These are phyloP conservation scores for Coregonus sp. DNA, from an alignment of 2,797 vertebrate species.

Conservation along the genomic window DNA sequence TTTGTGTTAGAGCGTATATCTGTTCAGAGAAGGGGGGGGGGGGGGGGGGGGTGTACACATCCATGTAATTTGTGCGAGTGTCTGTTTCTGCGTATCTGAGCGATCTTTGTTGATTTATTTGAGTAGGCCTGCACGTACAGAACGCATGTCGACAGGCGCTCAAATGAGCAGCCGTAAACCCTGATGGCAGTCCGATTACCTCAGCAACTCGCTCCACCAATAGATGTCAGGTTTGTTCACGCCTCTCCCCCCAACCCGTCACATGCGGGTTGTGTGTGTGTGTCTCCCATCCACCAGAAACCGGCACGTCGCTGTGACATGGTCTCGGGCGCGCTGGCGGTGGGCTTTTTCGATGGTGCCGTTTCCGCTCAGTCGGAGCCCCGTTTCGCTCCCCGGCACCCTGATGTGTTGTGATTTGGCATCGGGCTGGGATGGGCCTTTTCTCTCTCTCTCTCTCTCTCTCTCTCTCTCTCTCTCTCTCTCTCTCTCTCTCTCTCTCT, in stretches of 20 bases:
- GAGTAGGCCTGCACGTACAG: not conserved
- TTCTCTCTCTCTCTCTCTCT: not conserved
- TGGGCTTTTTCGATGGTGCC: not conserved
- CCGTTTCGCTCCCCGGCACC: not conserved
- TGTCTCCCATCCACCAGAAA: not conserved
- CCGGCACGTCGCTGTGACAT: not conserved
- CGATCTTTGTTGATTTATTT: conserved; percentile 3
- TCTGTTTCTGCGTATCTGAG: conserved; percentile 1
- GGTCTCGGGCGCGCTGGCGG: conserved; percentile 1
- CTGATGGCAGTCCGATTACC: conserved; percentile 20
- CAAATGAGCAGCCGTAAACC: conserved; percentile 21
- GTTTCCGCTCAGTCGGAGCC: conserved; percentile 3
- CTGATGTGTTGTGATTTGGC: conserved; percentile 9
- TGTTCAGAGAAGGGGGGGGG: not conserved
- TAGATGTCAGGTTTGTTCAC: conserved; percentile 35
- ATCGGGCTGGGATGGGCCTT: not conserved
- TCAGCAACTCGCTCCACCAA: conserved; percentile 22
- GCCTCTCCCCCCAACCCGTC: conserved; percentile 15
- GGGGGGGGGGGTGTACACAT: not conserved
- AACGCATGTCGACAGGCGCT: conserved; percentile 7
- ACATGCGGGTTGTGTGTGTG: not conserved
- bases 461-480: not conserved
- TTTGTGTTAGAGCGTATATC: conserved; percentile 3
- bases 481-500: not conserved
- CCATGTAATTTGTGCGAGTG: conserved; percentile 24